A percentile compares a stretch with the other conserved stretches of the same genome.
Evolutionary conservation across 2,113 vertebrate species (phyloP).

Genomic region (Tragelaphus strepsiceros): DNA sequence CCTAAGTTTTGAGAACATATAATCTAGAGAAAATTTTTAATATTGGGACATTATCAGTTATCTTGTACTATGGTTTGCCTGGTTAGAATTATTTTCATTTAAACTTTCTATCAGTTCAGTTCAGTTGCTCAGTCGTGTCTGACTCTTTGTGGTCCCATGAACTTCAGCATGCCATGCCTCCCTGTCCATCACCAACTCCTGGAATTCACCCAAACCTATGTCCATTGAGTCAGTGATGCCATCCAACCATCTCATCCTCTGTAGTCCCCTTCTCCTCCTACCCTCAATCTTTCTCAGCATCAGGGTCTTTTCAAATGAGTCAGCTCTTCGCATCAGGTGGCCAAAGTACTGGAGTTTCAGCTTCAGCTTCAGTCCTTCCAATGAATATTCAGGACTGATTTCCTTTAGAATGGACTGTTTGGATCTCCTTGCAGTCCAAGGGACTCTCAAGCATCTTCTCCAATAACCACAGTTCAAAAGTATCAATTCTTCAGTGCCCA

Average conservation of each 20-base stretch:
- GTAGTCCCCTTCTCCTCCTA: neutral
- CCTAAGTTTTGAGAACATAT: neutral
- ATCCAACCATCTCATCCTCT: neutral
- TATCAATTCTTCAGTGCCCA: accelerated
- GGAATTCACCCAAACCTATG: neutral
- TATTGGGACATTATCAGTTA: neutral
- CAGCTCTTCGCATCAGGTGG: neutral
- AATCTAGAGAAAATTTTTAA: neutral
- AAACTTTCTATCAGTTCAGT: neutral
- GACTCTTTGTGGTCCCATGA: neutral
- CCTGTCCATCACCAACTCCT: neutral
- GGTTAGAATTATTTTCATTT: neutral
- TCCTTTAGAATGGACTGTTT: neutral
- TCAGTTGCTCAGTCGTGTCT: neutral
- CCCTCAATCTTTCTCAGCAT: neutral
- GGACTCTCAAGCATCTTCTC: neutral
- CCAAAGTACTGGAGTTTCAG: neutral
- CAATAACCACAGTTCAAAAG: neutral
- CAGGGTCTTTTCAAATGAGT: neutral
- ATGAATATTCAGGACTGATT: neutral
- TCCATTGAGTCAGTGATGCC: neutral
- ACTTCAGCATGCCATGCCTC: neutral
- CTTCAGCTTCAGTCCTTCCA: neutral
- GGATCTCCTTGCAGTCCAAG: neutral
- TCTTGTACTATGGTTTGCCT: neutral